Conservation (phyloP, 2,113 vertebrate species). For the Eulacestoma nigropectus region DNA sequence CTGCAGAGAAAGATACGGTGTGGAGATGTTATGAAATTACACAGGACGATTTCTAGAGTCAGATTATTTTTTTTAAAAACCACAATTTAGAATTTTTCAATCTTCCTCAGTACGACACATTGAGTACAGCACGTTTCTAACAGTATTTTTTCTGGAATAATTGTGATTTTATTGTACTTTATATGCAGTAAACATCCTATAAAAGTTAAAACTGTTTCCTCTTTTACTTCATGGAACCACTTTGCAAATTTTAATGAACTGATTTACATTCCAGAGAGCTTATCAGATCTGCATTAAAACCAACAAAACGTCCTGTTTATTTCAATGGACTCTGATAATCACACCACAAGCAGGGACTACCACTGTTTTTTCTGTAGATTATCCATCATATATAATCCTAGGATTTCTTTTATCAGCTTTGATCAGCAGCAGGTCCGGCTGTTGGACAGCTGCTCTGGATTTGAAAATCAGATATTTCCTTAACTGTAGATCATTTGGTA, state of each 20-base stretch:
- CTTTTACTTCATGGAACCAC: neutral
- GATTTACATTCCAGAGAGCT: conserved; percentile 20
- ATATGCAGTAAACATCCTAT: neutral
- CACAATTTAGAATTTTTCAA: neutral
- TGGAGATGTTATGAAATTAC: neutral
- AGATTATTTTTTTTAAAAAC: neutral
- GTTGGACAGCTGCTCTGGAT: neutral
- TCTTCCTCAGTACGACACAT: neutral
- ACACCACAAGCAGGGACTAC: neutral
- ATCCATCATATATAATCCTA: neutral
- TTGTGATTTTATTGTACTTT: neutral
- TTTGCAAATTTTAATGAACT: conserved; percentile 35
- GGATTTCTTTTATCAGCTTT: neutral
- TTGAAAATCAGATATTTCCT: neutral
- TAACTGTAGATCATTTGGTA: neutral
- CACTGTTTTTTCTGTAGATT: neutral
- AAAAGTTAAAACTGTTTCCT: neutral
- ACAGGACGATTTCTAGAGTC: neutral
- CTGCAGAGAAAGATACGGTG: rapidly evolving
- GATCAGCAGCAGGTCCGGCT: conserved; percentile 6
- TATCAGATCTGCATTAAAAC: conserved; percentile 22
- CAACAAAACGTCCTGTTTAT: neutral
- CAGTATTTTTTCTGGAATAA: neutral
- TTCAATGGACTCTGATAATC: conserved; percentile 1
- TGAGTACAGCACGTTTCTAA: neutral